phyloP scores from a whole-genome alignment of 2,113 vertebrate genomes.

The cattle (Bos taurus) region ARS-UCD2.0 NC_037328.1:106462501-106463000 shows the following conservation, averaged over 20 bases:
- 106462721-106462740: background rate
- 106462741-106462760: background rate
- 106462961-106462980: background rate
- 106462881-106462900: background rate
- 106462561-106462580: background rate
- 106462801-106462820: background rate
- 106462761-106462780: background rate
- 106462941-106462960: background rate
- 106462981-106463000: background rate
- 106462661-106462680: background rate
- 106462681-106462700: background rate
- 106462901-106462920: background rate
- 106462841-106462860: background rate
- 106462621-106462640: background rate
- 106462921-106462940: background rate
- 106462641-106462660: background rate
- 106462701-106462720: background rate
- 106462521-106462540: background rate
- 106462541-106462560: background rate
- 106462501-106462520: background rate
- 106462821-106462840: background rate
- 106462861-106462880: background rate
- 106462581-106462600: background rate
- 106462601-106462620: background rate
- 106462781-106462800: background rate